phyloP scores from a whole-genome alignment of 1,140 invertebrate species.

The Fopius arisanus region DNA sequence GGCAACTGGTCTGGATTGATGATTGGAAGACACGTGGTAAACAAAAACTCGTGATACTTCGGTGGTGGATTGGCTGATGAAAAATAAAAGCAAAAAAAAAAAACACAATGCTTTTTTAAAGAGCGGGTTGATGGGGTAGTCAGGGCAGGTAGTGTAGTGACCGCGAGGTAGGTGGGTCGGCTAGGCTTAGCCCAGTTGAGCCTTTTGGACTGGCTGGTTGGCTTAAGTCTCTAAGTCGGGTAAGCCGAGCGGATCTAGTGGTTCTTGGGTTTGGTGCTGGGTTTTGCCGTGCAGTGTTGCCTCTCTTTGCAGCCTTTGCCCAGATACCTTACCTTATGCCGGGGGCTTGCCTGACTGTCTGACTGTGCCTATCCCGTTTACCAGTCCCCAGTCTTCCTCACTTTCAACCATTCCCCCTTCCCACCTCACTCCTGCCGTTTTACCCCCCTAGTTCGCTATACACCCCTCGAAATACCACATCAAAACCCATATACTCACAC shows the following conservation, averaged over 20 bases:
- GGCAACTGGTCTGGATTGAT: not conserved
- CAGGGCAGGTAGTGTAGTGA: slow-evolving; percentile 32
- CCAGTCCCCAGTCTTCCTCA: slow-evolving; percentile 27
- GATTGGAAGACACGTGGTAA: not conserved
- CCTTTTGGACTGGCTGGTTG: slow-evolving; percentile 60
- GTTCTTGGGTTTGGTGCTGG: slow-evolving; percentile 49
- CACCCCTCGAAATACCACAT: slow-evolving; percentile 24
- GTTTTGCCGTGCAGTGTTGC: slow-evolving; percentile 31
- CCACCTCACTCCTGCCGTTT: slow-evolving; percentile 16
- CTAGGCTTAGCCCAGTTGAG: slow-evolving; percentile 59
- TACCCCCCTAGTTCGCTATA: slow-evolving; percentile 10
- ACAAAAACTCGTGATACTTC: not conserved
- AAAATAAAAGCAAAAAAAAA: slow-evolving; percentile 37
- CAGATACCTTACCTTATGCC: slow-evolving; percentile 39
- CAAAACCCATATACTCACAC: not conserved
- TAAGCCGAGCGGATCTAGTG: slow-evolving; percentile 60
- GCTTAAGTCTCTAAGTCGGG: slow-evolving; percentile 63
- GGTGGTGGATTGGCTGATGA: slow-evolving; percentile 13
- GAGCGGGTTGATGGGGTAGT: slow-evolving; percentile 47
- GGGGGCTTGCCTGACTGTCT: slow-evolving; percentile 56
- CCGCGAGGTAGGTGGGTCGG: slow-evolving; percentile 43
- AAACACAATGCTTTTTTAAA: slow-evolving; percentile 41
- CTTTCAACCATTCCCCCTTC: slow-evolving; percentile 32
- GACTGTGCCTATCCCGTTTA: slow-evolving; percentile 52
- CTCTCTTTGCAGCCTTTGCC: slow-evolving; percentile 43